These are phyloP conservation scores for Drosophila varians DNA, from an alignment of 1,140 invertebrate genomes.

Conservation along the genomic window DNA sequence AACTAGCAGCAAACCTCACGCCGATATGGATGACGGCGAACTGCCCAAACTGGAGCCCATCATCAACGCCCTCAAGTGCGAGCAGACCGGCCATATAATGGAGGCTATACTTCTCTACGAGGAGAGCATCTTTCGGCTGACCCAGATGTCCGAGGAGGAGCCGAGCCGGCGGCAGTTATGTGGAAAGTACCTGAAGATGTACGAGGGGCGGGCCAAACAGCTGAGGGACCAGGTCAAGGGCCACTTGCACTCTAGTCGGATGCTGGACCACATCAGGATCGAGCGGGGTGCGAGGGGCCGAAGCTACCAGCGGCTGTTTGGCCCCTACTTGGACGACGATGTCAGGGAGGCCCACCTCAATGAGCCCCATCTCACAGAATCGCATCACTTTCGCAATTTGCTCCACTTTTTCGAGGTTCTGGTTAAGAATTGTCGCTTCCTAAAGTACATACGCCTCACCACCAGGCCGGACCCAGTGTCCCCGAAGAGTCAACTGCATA, in stretches of 20 bases:
- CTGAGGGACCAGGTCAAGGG: slow-evolving; percentile 65
- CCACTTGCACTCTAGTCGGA: slow-evolving; percentile 58
- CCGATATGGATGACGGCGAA: slow-evolving; percentile 33
- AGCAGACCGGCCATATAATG: slow-evolving; percentile 67
- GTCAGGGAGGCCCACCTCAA: slow-evolving; percentile 70
- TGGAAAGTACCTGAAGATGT: slow-evolving; percentile 53
- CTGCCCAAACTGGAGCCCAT: slow-evolving; percentile 55
- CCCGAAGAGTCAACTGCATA: slow-evolving; percentile 45
- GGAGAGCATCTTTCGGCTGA: slow-evolving; percentile 62
- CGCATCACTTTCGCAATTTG: slow-evolving; percentile 60
- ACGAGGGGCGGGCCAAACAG: slow-evolving; percentile 57
- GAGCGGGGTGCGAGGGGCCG: slow-evolving; percentile 58
- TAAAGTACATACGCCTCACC: slow-evolving; percentile 67
- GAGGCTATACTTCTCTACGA: slow-evolving; percentile 72
- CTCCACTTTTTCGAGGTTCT: slow-evolving; percentile 67
- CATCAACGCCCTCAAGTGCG: slow-evolving; percentile 58
- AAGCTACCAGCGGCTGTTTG: slow-evolving; percentile 69
- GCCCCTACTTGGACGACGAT: slow-evolving; percentile 58
- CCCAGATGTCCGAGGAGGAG: slow-evolving; percentile 45
- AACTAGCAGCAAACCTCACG: slow-evolving; percentile 8
- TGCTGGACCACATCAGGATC: slow-evolving; percentile 61
- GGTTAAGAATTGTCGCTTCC: slow-evolving; percentile 70
- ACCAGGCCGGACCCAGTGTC: slow-evolving; percentile 52
- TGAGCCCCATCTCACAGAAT: slow-evolving; percentile 61
- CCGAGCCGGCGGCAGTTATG: slow-evolving; percentile 47